These are phyloP conservation scores for Nasonovia ribisnigri DNA, from an alignment of 2,888 invertebrate genomes.

Conservation along the genomic window DNA sequence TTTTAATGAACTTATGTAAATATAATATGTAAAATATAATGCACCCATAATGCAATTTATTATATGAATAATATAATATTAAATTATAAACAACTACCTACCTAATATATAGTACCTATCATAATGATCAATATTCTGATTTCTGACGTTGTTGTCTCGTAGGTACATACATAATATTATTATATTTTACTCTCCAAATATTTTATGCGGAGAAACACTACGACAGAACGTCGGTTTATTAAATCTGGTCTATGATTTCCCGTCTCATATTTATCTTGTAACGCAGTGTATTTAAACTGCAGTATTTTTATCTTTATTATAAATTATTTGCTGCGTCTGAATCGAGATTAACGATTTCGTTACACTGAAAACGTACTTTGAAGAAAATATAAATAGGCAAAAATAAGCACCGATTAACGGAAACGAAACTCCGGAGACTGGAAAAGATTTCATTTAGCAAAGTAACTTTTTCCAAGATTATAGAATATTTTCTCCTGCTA, in stretches of 20 bases:
- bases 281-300: background rate
- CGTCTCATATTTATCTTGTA: background rate
- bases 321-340: background rate
- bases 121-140: background rate
- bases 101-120: background rate
- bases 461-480: background rate
- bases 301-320: background rate
- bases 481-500: background rate
- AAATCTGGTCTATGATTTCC: background rate
- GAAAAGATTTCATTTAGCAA: background rate
- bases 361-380: background rate
- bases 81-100: background rate
- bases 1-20: background rate
- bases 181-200: background rate
- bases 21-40: background rate
- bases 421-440: background rate
- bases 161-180: background rate
- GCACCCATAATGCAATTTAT: background rate
- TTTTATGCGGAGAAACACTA: background rate
- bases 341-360: background rate
- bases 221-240: background rate
- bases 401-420: slow-evolving; percentile 1
- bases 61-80: background rate
- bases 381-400: background rate
- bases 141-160: background rate